Conservation (phyloP, 2,113 vertebrate genomes). For the Misgurnus anguillicaudatus region DNA sequence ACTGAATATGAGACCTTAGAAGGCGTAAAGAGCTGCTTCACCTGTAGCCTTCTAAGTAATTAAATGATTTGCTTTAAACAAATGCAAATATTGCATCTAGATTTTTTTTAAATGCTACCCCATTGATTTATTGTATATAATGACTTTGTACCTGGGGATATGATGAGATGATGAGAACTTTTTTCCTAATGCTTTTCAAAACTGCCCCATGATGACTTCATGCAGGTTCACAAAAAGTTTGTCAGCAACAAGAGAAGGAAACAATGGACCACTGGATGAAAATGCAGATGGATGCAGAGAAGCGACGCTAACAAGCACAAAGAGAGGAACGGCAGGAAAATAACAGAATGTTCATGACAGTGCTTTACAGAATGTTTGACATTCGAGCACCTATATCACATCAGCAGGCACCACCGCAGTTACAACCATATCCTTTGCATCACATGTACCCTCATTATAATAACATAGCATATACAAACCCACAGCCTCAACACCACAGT, state of each 20-base stretch:
- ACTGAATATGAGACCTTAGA: no score
- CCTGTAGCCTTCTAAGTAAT: no score
- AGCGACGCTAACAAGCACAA: neutral
- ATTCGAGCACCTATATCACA: neutral
- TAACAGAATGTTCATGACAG: neutral
- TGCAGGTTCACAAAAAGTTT: neutral
- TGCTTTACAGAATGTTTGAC: slow-evolving; percentile 1
- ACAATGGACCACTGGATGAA: neutral
- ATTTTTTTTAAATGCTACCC: no score
- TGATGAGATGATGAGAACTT: no score
- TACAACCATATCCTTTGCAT: neutral
- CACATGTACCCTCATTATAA: neutral
- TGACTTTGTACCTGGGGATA: no score
- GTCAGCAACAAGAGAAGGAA: neutral
- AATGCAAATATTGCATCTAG: no score
- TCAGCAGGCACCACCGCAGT: neutral
- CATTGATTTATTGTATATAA: no score
- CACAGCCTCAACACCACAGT: no score
- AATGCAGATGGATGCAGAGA: neutral
- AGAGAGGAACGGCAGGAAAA: neutral
- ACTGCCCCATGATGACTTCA: neutral
- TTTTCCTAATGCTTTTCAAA: no score
- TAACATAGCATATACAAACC: neutral
- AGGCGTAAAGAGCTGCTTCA: no score
- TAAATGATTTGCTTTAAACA: no score